Conservation (phyloP, 2,113 vertebrate genomes). For the Thunnus thynnus region DNA sequence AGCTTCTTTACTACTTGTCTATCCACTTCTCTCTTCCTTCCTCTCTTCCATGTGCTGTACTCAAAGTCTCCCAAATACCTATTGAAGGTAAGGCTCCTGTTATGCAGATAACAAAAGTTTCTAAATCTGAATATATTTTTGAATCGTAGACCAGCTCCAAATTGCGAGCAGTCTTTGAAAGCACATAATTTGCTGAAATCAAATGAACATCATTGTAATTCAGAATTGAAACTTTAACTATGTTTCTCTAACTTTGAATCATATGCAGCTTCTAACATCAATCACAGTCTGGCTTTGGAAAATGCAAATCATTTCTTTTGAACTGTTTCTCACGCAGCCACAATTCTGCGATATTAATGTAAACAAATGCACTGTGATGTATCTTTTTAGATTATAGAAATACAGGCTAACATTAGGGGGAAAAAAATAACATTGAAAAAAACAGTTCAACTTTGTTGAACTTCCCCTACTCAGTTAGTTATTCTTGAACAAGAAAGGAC, state of each 20-base stretch:
- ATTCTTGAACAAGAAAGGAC: slow-evolving; percentile 54
- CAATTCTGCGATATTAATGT: slow-evolving; percentile 42
- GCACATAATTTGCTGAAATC: slow-evolving; percentile 10
- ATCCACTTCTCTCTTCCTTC: slow-evolving; percentile 69
- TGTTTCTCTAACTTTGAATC: slow-evolving; percentile 36
- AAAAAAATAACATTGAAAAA: slow-evolving; percentile 25
- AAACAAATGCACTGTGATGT: slow-evolving; percentile 58
- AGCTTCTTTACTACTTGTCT: slow-evolving; percentile 62
- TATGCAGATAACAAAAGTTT: slow-evolving; percentile 6
- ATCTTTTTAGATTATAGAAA: slow-evolving; percentile 42
- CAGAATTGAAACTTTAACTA: slow-evolving; percentile 16
- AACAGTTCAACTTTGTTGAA: slow-evolving; percentile 44
- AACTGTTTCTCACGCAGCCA: slow-evolving; percentile 33
- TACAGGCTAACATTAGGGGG: slow-evolving; percentile 23
- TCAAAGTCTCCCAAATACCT: slow-evolving; percentile 88
- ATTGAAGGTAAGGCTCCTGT: slow-evolving; percentile 85
- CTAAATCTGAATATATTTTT: neutral
- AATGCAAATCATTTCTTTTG: slow-evolving; percentile 60
- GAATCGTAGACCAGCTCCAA: slow-evolving; percentile 16
- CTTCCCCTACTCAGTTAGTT: slow-evolving; percentile 53
- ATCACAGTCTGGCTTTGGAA: slow-evolving; percentile 54
- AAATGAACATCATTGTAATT: slow-evolving; percentile 18
- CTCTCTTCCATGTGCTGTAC: slow-evolving; percentile 69
- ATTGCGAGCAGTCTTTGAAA: neutral
- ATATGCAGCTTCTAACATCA: slow-evolving; percentile 38